Percentiles rank a stretch among this genome's conserved stretches.
phyloP scores from a whole-genome alignment of 1,140 invertebrate genomes.

The Helicoverpa armigera region DNA sequence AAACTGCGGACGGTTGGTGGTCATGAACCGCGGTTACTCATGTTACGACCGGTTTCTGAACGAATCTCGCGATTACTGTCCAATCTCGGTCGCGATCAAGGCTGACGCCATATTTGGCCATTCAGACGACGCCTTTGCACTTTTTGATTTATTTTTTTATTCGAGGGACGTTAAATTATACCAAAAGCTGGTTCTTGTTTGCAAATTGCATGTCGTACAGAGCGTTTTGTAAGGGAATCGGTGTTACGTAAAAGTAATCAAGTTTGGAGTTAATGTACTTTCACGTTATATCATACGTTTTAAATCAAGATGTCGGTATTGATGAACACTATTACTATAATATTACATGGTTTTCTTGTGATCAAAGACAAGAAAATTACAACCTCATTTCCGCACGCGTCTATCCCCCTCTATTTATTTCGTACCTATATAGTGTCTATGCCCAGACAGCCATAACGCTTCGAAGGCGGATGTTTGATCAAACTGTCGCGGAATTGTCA shows the following conservation, averaged over 20 bases:
- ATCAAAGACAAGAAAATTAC: too few relatives aligned
- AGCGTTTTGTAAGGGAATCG: conserved; percentile 14
- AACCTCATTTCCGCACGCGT: too few relatives aligned
- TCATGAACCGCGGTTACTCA: conserved; percentile 57
- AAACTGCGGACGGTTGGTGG: conserved; percentile 68
- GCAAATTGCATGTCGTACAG: conserved; percentile 18
- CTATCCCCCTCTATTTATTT: too few relatives aligned
- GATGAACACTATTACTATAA: background rate
- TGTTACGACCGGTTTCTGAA: conserved; percentile 69
- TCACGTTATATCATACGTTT: background rate
- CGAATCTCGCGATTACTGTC: conserved; percentile 56
- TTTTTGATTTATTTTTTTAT: conserved; percentile 51
- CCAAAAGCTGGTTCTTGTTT: conserved; percentile 34
- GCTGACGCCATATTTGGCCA: conserved; percentile 62
- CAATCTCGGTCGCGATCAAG: conserved; percentile 71
- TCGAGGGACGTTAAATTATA: conserved; percentile 27
- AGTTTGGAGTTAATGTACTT: conserved; percentile 18
- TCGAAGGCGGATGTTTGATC: background rate
- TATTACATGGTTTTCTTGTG: too few relatives aligned
- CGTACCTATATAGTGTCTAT: too few relatives aligned
- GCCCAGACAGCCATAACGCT: too few relatives aligned
- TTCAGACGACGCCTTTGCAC: conserved; percentile 56
- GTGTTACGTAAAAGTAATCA: conserved; percentile 30
- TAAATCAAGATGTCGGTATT: background rate
- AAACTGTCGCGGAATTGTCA: background rate